These are phyloP conservation scores for Rhagonycha lutea DNA, from an alignment of 2,888 invertebrate species.

Conservation along the genomic window DNA sequence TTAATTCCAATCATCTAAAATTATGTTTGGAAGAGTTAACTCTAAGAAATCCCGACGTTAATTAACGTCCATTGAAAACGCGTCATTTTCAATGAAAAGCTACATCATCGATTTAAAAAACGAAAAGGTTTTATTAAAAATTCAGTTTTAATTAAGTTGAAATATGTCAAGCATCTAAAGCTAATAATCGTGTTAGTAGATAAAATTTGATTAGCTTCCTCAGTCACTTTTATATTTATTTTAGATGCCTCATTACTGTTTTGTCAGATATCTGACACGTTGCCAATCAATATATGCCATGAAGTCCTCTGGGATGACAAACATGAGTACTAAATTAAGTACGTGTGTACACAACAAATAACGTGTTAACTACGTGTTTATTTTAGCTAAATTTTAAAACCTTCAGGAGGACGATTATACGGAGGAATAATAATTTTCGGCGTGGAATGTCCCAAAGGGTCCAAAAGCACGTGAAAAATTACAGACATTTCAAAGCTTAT, in stretches of 20 bases:
- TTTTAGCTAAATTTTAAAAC: conserved; percentile 7
- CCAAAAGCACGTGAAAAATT: conserved; percentile 26
- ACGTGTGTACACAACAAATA: conserved; percentile 13
- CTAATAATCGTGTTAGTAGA: not conserved
- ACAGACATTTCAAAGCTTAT: conserved; percentile 21
- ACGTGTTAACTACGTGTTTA: conserved; percentile 17
- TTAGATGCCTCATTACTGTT: conserved; percentile 9
- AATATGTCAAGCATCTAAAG: not conserved
- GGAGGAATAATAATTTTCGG: not conserved
- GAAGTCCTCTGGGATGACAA: conserved; percentile 13
- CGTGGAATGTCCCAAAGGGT: conserved; percentile 3
- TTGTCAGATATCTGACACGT: conserved; percentile 12
- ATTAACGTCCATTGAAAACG: not conserved
- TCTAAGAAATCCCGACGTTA: not conserved
- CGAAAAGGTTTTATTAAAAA: not conserved
- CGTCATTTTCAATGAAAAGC: not conserved
- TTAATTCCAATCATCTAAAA: not conserved
- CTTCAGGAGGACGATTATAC: not conserved
- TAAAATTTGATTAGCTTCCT: not conserved
- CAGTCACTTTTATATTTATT: conserved; percentile 1
- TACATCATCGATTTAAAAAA: not conserved
- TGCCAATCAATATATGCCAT: conserved; percentile 13
- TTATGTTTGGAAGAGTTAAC: not conserved
- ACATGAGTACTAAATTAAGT: conserved; percentile 14
- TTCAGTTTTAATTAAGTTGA: not conserved